phyloP scores from a whole-genome alignment of 1,140 invertebrate species.

The Andricus grossulariae region DNA sequence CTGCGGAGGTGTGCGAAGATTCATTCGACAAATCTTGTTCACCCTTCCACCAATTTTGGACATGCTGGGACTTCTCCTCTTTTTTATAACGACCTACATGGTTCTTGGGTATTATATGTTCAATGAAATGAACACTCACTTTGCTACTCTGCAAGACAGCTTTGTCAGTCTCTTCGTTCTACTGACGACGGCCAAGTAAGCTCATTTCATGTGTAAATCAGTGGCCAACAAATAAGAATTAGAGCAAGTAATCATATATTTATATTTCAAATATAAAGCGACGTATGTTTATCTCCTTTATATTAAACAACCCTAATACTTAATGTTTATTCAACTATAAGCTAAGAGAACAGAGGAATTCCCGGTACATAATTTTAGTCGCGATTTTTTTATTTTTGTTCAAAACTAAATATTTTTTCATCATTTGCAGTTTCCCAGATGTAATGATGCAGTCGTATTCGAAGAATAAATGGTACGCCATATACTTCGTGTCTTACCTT shows the following conservation, averaged over 20 bases:
- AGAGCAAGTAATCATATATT: too few relatives aligned
- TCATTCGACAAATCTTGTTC: slow-evolving; percentile 87
- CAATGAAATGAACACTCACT: slow-evolving; percentile 85
- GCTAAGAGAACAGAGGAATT: background rate
- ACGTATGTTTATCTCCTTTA: too few relatives aligned
- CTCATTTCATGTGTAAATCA: slow-evolving; percentile 49
- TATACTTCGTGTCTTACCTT: slow-evolving; percentile 92
- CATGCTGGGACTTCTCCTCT: slow-evolving; percentile 90
- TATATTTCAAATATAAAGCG: too few relatives aligned
- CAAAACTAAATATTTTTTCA: slow-evolving; percentile 33
- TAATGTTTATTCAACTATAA: background rate
- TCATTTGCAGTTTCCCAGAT: slow-evolving; percentile 86
- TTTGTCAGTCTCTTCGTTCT: slow-evolving; percentile 94
- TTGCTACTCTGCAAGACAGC: slow-evolving; percentile 86
- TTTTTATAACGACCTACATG: slow-evolving; percentile 91
- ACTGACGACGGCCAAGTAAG: slow-evolving; percentile 94
- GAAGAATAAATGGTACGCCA: slow-evolving; percentile 86
- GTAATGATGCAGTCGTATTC: slow-evolving; percentile 96
- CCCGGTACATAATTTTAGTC: background rate
- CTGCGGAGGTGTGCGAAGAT: slow-evolving; percentile 84
- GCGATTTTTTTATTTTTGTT: slow-evolving; percentile 1
- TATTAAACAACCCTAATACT: too few relatives aligned
- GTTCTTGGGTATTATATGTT: slow-evolving; percentile 91
- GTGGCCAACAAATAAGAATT: background rate
- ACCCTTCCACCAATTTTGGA: slow-evolving; percentile 92